Conservation (phyloP, 2,888 invertebrate genomes). For the Entomobrya proxima region DNA sequence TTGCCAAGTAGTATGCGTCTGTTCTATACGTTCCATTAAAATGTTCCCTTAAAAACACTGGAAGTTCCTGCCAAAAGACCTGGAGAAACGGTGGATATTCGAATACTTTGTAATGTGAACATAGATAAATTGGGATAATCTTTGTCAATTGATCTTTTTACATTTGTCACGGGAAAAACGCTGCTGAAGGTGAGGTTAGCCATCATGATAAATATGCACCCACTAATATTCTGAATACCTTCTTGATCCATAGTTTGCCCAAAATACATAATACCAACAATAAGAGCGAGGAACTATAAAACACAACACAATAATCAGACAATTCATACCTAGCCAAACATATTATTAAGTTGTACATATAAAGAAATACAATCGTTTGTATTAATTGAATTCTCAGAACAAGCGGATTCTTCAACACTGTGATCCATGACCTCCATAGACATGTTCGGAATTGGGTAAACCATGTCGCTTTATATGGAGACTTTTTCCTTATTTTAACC, state of each 20-base stretch:
- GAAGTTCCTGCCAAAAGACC: slow-evolving; percentile 93
- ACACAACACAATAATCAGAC: slow-evolving; percentile 7
- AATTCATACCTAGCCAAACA: neutral
- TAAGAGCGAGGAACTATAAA: slow-evolving; percentile 81
- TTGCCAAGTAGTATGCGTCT: slow-evolving; percentile 93
- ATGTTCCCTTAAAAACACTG: slow-evolving; percentile 92
- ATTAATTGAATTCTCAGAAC: slow-evolving; percentile 91
- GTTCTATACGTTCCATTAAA: slow-evolving; percentile 93
- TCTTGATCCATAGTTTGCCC: slow-evolving; percentile 89
- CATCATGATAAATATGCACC: slow-evolving; percentile 91
- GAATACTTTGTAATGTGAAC: neutral
- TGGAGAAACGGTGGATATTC: slow-evolving; percentile 77
- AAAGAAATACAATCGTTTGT: slow-evolving; percentile 89
- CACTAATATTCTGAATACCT: slow-evolving; percentile 96
- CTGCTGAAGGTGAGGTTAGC: slow-evolving; percentile 96
- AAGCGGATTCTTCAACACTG: slow-evolving; percentile 92
- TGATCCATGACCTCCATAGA: slow-evolving; percentile 92
- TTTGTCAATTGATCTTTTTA: slow-evolving; percentile 78
- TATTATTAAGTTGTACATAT: neutral
- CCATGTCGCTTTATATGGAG: slow-evolving; percentile 90
- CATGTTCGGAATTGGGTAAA: slow-evolving; percentile 91
- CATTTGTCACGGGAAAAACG: slow-evolving; percentile 95
- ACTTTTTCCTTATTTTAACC: slow-evolving; percentile 74
- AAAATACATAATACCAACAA: slow-evolving; percentile 92
- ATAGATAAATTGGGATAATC: neutral